These are phyloP conservation scores for Drosophila meridiana DNA, from an alignment of 2,888 invertebrate genomes.

Conservation along the genomic window DNA sequence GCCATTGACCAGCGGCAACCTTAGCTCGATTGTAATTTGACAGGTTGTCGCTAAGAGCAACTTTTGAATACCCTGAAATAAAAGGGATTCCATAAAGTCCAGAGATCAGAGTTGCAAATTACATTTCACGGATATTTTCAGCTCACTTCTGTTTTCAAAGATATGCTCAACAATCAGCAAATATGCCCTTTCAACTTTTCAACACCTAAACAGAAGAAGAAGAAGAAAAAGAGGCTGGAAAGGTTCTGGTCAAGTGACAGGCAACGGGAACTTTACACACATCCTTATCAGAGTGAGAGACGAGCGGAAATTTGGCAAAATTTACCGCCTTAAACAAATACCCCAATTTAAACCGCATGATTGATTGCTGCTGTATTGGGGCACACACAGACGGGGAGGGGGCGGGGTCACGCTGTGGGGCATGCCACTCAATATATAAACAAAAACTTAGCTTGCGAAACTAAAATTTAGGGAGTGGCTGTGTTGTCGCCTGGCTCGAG, in stretches of 20 bases:
- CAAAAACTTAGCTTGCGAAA: constrained; percentile 47
- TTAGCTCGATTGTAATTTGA: constrained; percentile 57
- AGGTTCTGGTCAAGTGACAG: constrained; percentile 55
- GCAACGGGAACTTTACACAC: constrained; percentile 31
- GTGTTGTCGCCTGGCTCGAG: constrained; percentile 61
- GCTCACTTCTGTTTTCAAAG: constrained; percentile 14
- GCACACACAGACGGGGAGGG: not conserved
- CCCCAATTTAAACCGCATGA: constrained; percentile 79
- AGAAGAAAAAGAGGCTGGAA: not conserved
- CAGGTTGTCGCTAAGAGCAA: constrained; percentile 32
- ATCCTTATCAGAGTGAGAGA: constrained; percentile 46
- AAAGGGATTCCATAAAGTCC: not conserved
- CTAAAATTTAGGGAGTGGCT: constrained; percentile 27
- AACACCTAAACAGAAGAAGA: constrained; percentile 27
- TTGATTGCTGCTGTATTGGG: constrained; percentile 67
- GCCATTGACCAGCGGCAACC: constrained; percentile 53
- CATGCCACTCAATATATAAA: constrained; percentile 63
- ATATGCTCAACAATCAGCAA: constrained; percentile 31
- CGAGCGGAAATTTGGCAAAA: constrained; percentile 53
- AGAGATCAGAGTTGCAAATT: not conserved
- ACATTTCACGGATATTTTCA: not conserved
- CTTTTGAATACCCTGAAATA: constrained; percentile 7
- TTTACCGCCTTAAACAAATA: constrained; percentile 74
- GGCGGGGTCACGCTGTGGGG: not conserved
- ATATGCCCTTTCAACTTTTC: constrained; percentile 50